Conservation (phyloP, 2,113 vertebrate species). For the Tichodroma muraria region DNA sequence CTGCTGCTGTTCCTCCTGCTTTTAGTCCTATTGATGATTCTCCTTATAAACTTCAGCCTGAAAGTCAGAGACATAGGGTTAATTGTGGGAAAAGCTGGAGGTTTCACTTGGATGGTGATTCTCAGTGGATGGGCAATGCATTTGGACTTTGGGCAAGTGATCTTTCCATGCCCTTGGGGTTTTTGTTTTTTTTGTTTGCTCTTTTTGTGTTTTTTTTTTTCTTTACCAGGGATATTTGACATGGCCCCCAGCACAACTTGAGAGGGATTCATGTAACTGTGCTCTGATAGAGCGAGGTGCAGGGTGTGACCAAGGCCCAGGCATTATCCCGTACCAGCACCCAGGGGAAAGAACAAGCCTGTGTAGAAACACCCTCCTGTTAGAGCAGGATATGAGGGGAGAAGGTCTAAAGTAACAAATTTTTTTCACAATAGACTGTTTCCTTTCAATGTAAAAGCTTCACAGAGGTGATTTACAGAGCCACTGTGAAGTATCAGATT, state of each 20-base stretch:
- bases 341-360: neutral
- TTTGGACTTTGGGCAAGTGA: too few relatives aligned
- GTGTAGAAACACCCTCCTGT: neutral
- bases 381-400: rapidly evolving
- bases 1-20: neutral
- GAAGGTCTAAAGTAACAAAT: neutral
- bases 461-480: neutral
- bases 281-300: neutral
- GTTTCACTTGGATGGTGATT: neutral
- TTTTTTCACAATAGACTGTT: neutral
- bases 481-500: neutral
- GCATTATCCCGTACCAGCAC: neutral
- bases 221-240: neutral
- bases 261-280: neutral
- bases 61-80: neutral
- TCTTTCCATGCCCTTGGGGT: neutral
- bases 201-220: neutral
- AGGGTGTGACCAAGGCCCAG: neutral
- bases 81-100: neutral
- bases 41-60: neutral
- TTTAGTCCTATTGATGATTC: neutral
- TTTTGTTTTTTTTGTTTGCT: neutral
- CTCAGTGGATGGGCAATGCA: too few relatives aligned
- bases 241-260: neutral
- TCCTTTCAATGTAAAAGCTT: neutral